Base-by-base conservation (phyloP, 1,140 invertebrate species). In the Nebria ingens region DNA sequence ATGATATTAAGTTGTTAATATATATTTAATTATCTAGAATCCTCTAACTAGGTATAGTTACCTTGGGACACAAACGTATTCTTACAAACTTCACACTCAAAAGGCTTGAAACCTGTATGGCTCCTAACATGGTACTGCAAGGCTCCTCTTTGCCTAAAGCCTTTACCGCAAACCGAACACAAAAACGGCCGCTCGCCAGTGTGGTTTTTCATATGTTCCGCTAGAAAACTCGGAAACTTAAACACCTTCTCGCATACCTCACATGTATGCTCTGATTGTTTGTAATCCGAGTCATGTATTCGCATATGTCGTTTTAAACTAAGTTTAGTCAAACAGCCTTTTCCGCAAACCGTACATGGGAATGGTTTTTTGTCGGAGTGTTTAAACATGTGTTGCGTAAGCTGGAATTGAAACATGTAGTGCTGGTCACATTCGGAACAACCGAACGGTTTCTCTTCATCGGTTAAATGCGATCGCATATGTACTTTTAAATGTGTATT, bases 91-190 rank as follows among this genome's bases (percentile, higher is more conserved):
- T 61, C 45, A 38, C 61, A 63, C 11, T 34, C 19, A 51, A 53
- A 63, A 22, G 59, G 58, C 57, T 60, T 60, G 19, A 56, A 54
- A 42, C 81, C 86, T 1, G 85, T 87, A 69, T 90, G 77, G 59
- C 74, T 75, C 56, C 74, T 67, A 62, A 73, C 72, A 61, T 81
- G 79, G 59, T 76, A 75, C 53, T 74, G 68, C 49, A 80, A 66
- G 53, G 81, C 79, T 23, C 79, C 78, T 65, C 79, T 82, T 68
- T 84, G 82, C 1, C 79, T 79, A 67, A 85, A 71, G 29, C 65
- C 61, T 60, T 70, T 70, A 1, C 61, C 62, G 58, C 68, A 71
- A 25, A 62, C 53, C 1, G 64, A 59, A 60, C 68, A 71, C 9
- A 64, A 34, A 57, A 62, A 64, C 1, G 68, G 67, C 52, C 65